Percentiles rank a stretch among this genome's conserved stretches.
These are phyloP conservation scores for Pomacea maculata DNA, from an alignment of 1,140 invertebrate genomes.

Conservation along the genomic window DNA sequence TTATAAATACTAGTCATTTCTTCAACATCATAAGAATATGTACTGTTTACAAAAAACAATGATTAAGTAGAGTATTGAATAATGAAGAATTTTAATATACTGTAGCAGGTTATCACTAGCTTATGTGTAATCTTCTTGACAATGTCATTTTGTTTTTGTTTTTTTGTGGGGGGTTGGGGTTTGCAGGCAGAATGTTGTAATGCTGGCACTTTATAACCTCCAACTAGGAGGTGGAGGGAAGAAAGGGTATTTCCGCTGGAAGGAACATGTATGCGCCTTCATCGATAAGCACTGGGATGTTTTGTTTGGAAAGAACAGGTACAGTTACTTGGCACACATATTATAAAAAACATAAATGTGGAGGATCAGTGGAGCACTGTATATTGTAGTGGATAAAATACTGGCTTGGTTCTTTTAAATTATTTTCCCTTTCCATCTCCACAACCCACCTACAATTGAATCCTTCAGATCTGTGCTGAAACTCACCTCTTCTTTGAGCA, in stretches of 20 bases:
- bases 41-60: not conserved
- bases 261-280: slow-evolving; percentile 62
- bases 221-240: slow-evolving; percentile 56
- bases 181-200: slow-evolving; percentile 58
- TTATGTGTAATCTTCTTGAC: not conserved
- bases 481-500: too few relatives aligned
- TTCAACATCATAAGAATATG: not conserved
- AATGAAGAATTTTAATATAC: not conserved
- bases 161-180: not conserved
- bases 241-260: slow-evolving; percentile 62
- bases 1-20: too few relatives aligned
- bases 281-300: slow-evolving; percentile 60
- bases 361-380: too few relatives aligned
- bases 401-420: too few relatives aligned
- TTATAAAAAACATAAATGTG: too few relatives aligned
- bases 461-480: too few relatives aligned
- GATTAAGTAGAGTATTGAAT: not conserved
- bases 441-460: too few relatives aligned
- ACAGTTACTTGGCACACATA: not conserved
- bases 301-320: slow-evolving; percentile 59
- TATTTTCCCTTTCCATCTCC: too few relatives aligned
- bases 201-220: slow-evolving; percentile 62
- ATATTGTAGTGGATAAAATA: too few relatives aligned
- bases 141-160: not conserved
- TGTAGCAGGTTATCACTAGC: not conserved